A percentile compares a stretch with the other conserved stretches of the same genome.
phyloP scores from a whole-genome alignment of 2,888 invertebrate genomes.

The Polydrusus tereticollis region DNA sequence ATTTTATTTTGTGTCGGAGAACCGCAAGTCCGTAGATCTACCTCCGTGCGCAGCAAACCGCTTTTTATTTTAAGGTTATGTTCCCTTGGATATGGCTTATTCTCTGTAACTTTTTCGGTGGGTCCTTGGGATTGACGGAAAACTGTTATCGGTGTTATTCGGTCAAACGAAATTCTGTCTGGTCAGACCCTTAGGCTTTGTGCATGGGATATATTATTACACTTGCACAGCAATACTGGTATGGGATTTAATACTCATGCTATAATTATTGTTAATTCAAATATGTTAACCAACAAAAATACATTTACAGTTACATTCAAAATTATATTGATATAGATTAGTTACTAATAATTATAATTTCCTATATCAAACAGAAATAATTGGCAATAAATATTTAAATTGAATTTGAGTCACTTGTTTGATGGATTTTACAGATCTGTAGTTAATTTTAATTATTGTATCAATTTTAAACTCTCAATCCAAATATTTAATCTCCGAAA shows the following conservation, averaged over 20 bases:
- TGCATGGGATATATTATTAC: too few relatives aligned
- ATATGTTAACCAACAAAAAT: neutral
- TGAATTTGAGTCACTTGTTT: conserved; percentile 23
- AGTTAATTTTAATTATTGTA: conserved; percentile 34
- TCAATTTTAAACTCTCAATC: conserved; percentile 7
- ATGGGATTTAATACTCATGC: neutral
- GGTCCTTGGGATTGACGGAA: too few relatives aligned
- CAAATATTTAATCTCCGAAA: conserved; percentile 25
- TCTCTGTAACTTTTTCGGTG: too few relatives aligned
- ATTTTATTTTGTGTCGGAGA: too few relatives aligned
- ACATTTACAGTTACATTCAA: neutral
- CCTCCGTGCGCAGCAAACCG: too few relatives aligned
- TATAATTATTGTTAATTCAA: neutral
- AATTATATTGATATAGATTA: conserved; percentile 20
- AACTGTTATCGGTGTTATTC: too few relatives aligned
- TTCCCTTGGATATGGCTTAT: too few relatives aligned
- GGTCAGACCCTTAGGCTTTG: too few relatives aligned
- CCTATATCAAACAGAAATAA: conserved; percentile 30
- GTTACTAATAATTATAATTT: conserved; percentile 17
- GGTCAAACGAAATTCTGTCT: too few relatives aligned
- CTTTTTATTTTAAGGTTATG: too few relatives aligned
- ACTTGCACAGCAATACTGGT: too few relatives aligned
- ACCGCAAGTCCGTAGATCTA: too few relatives aligned
- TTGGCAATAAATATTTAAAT: conserved; percentile 41
- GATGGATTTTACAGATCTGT: conserved; percentile 3